phyloP scores from a whole-genome alignment of 2,888 invertebrate genomes.

The Syrista parreyssii region DNA sequence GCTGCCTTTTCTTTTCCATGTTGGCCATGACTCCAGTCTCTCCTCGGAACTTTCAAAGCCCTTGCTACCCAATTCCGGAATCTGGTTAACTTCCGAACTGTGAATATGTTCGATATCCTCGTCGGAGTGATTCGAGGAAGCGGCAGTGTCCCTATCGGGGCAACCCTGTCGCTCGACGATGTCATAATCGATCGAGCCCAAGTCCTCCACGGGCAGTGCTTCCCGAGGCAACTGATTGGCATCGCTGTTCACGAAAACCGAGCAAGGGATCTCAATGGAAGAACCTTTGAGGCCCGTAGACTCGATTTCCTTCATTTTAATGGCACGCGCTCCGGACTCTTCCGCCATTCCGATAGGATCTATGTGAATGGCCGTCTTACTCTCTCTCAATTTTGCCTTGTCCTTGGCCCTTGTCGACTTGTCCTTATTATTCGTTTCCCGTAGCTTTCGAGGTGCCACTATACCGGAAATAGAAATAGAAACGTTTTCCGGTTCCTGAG shows the following conservation, averaged over 20 bases:
- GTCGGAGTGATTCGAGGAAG: slow-evolving; percentile 46
- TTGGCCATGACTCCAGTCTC: slow-evolving; percentile 22
- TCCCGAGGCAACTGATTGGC: slow-evolving; percentile 25
- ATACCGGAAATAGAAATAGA: no score
- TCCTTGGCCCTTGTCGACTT: not conserved
- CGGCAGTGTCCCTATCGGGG: slow-evolving; percentile 28
- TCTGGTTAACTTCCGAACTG: slow-evolving; percentile 39
- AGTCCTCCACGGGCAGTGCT: slow-evolving; percentile 35
- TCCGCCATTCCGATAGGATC: not conserved
- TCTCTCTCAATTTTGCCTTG: not conserved
- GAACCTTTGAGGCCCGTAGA: not conserved
- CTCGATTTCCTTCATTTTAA: not conserved
- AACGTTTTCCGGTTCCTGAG: not conserved
- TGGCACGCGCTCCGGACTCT: not conserved
- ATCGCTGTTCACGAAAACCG: not conserved
- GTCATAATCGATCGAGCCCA: slow-evolving; percentile 53
- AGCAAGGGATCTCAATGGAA: not conserved
- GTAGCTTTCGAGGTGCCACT: not conserved
- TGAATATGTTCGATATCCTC: slow-evolving; percentile 58
- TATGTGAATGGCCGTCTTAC: not conserved
- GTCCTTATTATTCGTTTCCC: not conserved
- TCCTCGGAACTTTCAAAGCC: slow-evolving; percentile 24
- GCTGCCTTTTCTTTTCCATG: slow-evolving; percentile 29
- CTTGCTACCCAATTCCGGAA: slow-evolving; percentile 17
- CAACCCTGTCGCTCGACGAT: slow-evolving; percentile 39